phyloP scores from a whole-genome alignment of 2,113 vertebrate genomes.

The Delphinapterus leucas region DNA sequence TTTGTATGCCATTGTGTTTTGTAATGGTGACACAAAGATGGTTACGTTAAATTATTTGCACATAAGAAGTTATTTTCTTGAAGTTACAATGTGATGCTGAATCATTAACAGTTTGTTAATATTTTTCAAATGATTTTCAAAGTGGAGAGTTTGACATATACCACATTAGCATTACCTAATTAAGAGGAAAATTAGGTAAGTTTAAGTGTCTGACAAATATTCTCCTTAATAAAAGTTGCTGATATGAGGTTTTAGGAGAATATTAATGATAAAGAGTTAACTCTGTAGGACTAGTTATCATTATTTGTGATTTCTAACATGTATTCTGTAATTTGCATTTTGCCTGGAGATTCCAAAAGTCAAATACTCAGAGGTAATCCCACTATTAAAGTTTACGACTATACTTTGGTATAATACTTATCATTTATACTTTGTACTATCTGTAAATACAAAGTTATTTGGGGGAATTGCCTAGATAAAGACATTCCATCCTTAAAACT shows the following conservation, averaged over 20 bases:
- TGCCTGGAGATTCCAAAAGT: neutral
- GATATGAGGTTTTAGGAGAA: neutral
- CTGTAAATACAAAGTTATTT: neutral
- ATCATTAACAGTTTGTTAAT: neutral
- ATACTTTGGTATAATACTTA: neutral
- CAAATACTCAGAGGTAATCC: neutral
- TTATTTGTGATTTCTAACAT: neutral
- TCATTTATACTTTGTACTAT: neutral
- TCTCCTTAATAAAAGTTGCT: neutral
- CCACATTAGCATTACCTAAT: neutral
- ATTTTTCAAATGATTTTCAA: neutral
- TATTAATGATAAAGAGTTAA: neutral
- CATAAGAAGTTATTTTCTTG: neutral
- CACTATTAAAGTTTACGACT: neutral
- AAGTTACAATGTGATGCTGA: neutral
- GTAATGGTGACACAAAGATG: neutral
- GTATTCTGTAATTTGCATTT: neutral
- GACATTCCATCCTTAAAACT: neutral
- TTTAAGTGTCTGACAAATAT: neutral
- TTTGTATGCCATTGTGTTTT: neutral
- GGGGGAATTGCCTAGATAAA: neutral
- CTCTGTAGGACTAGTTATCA: neutral
- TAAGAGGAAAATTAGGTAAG: neutral
- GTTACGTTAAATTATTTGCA: neutral
- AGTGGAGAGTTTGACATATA: neutral